A percentile compares a stretch with the other conserved stretches of the same genome.
Evolutionary conservation across 2,888 invertebrate genomes (phyloP).

Genomic region (Sisyra nigra): DNA sequence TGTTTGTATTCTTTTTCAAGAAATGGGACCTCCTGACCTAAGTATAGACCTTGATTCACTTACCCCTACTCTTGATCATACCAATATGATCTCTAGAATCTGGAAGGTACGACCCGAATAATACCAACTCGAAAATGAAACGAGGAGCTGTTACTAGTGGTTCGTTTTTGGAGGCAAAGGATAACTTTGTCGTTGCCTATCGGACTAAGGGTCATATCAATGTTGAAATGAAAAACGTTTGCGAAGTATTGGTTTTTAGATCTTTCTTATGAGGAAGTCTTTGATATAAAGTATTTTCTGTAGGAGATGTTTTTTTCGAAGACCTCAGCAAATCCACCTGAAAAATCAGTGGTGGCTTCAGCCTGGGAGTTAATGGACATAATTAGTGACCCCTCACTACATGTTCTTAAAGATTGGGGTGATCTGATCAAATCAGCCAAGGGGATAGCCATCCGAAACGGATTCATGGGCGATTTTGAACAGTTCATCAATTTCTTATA

Average conservation of each 20-base stretch:
- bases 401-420: constrained; percentile 30
- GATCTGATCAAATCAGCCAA: constrained; percentile 29
- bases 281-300: not conserved
- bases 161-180: constrained; percentile 35
- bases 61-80: not conserved
- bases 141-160: constrained; percentile 48
- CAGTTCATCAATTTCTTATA: constrained; percentile 35
- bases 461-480: constrained; percentile 40
- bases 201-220: constrained; percentile 39
- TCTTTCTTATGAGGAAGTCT: not conserved
- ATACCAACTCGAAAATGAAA: constrained; percentile 25
- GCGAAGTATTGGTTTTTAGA: constrained; percentile 36
- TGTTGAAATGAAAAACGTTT: constrained; percentile 47
- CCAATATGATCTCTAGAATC: constrained; percentile 32
- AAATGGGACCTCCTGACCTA: constrained; percentile 44
- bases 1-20: constrained; percentile 49
- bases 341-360: constrained; percentile 20
- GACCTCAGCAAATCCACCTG: constrained; percentile 21
- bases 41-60: constrained; percentile 29
- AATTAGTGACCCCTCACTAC: constrained; percentile 11
- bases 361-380: constrained; percentile 21
- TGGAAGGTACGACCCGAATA: constrained; percentile 36
- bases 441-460: constrained; percentile 29
- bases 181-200: constrained; percentile 52
- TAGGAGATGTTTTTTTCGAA: constrained; percentile 26